Conservation (phyloP, 2,113 vertebrate genomes). For the Zosterops japonicus region DNA sequence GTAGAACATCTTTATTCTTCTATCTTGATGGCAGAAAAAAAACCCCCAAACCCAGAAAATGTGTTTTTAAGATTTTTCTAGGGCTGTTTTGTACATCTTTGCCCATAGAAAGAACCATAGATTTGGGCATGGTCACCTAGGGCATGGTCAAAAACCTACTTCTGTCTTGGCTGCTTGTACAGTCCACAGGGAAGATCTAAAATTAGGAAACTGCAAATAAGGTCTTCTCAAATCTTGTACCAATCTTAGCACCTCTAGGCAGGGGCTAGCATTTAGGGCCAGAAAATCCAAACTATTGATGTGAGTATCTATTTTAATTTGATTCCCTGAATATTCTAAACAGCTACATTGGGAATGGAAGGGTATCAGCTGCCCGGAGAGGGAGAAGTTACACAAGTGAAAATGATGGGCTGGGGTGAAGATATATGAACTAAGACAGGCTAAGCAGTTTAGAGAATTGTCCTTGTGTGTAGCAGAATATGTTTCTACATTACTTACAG, state of each 20-base stretch:
- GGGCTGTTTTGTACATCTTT: not conserved
- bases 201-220: constrained; percentile 33
- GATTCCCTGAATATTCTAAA: constrained; percentile 20
- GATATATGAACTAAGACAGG: not conserved
- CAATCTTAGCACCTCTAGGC: constrained; percentile 15
- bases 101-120: not conserved
- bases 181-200: constrained; percentile 1
- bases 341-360: not conserved
- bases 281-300: constrained; percentile 47
- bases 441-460: not conserved
- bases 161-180: not conserved
- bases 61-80: not conserved
- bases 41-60: not conserved
- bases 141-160: not conserved
- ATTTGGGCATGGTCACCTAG: not conserved
- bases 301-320: constrained; percentile 48
- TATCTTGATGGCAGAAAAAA: not conserved
- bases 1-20: not conserved
- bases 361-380: not conserved
- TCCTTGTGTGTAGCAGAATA: not conserved
- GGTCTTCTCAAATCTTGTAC: constrained; percentile 12
- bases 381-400: not conserved
- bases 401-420: not conserved
- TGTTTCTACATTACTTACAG: not conserved
- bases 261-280: not conserved